These are phyloP conservation scores for Tetraneura akinire DNA, from an alignment of 1,140 invertebrate species.

Conservation along the genomic window DNA sequence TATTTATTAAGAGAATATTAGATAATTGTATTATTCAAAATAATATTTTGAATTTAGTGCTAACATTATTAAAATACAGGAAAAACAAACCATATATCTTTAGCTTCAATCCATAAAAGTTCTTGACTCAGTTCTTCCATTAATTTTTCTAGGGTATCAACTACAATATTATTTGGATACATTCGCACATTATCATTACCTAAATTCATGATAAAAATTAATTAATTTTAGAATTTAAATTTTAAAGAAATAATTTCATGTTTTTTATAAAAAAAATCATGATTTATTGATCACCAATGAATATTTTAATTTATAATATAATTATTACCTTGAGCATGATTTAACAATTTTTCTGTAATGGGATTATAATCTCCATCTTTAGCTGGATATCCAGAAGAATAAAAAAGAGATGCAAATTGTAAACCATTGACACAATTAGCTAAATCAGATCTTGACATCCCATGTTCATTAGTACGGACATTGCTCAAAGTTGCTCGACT, in stretches of 20 bases:
- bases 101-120: conserved; percentile 78
- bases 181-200: conserved; percentile 62
- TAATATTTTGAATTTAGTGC: not conserved
- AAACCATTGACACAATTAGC: conserved; percentile 73
- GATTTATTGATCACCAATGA: no score
- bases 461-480: conserved; percentile 68
- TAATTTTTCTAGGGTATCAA: conserved; percentile 60
- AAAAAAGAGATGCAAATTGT: conserved; percentile 74
- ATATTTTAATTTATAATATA: not conserved
- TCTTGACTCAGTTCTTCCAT: conserved; percentile 63
- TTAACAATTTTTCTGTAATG: conserved; percentile 74
- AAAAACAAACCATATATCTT: conserved; percentile 74
- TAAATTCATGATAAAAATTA: conserved; percentile 55
- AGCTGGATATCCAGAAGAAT: conserved; percentile 72
- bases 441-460: conserved; percentile 71
- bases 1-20: no score
- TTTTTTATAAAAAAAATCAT: no score
- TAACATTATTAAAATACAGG: no score
- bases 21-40: no score
- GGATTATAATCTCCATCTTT: conserved; percentile 67
- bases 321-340: conserved; percentile 69
- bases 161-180: conserved; percentile 58
- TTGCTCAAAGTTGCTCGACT: conserved; percentile 80
- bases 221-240: no score
- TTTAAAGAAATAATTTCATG: no score